Evolutionary conservation across 1,140 invertebrate species (phyloP).

Genomic region (Drosophila tristis): DNA sequence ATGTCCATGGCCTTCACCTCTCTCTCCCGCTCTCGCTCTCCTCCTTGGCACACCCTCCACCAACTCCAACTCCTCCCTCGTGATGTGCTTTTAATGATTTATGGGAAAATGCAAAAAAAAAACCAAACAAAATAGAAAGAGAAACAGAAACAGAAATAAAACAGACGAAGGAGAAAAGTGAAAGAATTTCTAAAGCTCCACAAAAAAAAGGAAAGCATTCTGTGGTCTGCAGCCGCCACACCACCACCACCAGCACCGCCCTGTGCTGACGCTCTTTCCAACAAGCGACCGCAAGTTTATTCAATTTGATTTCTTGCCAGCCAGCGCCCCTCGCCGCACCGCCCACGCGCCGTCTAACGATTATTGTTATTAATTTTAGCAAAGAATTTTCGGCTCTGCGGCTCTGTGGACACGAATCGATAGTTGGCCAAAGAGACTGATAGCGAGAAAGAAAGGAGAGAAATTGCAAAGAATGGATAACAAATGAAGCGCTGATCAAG

Average conservation of each 20-base stretch:
- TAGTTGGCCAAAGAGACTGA: conserved; percentile 5
- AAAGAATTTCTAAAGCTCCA: conserved; percentile 1
- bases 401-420: conserved; percentile 30
- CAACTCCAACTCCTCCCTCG: conserved; percentile 12
- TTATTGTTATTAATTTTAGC: conserved; percentile 72
- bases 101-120: conserved; percentile 63
- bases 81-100: conserved; percentile 67
- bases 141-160: conserved; percentile 32
- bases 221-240: conserved; percentile 37
- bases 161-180: conserved; percentile 6
- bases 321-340: not conserved
- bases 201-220: conserved; percentile 42
- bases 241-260: not conserved
- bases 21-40: not conserved
- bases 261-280: not conserved
- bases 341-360: conserved; percentile 34
- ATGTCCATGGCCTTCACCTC: conserved; percentile 38
- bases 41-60: not conserved
- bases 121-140: conserved; percentile 22
- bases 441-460: no score
- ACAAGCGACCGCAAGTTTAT: conserved; percentile 47
- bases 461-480: no score
- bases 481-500: no score
- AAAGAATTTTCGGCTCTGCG: conserved; percentile 58
- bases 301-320: conserved; percentile 57